Evolutionary conservation across 2,113 vertebrate genomes (phyloP).

Genomic region (Epinephelus lanceolatus): DNA sequence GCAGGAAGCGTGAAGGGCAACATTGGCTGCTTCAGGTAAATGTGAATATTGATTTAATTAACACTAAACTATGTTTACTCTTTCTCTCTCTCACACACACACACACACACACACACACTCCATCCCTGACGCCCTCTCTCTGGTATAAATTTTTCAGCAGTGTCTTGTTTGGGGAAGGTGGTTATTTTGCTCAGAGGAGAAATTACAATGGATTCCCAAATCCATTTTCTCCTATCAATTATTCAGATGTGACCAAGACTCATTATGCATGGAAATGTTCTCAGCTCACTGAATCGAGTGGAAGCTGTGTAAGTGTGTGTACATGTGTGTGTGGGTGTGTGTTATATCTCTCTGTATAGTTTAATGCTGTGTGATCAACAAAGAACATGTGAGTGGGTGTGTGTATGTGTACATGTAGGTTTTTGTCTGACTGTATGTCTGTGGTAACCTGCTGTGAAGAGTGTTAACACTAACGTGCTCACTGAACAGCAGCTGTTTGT

Average conservation of each 20-base stretch:
- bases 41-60: constrained; percentile 70
- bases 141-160: constrained; percentile 58
- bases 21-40: constrained; percentile 38
- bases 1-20: constrained; percentile 57
- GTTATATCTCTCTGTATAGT: constrained; percentile 14
- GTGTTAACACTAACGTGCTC: not conserved
- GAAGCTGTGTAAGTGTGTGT: constrained; percentile 13
- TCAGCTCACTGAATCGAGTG: constrained; percentile 45
- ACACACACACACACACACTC: constrained; percentile 8
- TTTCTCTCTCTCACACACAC: not conserved
- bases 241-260: constrained; percentile 74
- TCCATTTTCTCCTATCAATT: constrained; percentile 78
- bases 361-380: constrained; percentile 15
- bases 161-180: constrained; percentile 72
- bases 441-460: constrained; percentile 12
- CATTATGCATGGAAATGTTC: constrained; percentile 71
- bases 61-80: constrained; percentile 56
- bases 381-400: not conserved
- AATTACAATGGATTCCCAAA: constrained; percentile 75
- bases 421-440: constrained; percentile 6
- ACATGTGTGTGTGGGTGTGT: not conserved
- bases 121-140: not conserved
- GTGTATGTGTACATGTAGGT: not conserved
- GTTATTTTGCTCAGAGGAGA: constrained; percentile 73
- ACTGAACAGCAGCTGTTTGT: constrained; percentile 3